Percentiles rank a stretch among this genome's conserved stretches.
These are phyloP conservation scores for Pelecanoides urinatrix DNA, from an alignment of 2,113 vertebrate species.

Conservation along the genomic window DNA sequence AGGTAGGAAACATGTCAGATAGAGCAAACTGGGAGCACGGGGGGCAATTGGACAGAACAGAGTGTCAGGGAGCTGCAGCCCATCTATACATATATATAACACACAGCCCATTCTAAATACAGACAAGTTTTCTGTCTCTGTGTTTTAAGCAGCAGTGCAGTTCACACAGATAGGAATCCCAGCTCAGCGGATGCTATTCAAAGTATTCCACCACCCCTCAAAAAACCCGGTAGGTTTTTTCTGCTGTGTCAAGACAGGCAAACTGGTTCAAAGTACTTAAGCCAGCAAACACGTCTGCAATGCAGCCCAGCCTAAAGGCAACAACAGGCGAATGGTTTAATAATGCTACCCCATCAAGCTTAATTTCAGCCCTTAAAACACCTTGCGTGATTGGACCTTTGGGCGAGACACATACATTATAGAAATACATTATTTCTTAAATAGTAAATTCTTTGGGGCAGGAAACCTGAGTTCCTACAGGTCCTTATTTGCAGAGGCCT, in stretches of 20 bases:
- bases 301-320: constrained; percentile 51
- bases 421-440: background rate
- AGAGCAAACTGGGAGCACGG: background rate
- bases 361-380: constrained; percentile 37
- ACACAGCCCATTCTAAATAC: background rate
- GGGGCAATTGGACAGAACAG: background rate
- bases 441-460: background rate
- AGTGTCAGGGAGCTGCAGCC: background rate
- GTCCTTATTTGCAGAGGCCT: background rate
- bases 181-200: background rate
- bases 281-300: constrained; percentile 20
- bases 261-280: constrained; percentile 15
- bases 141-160: background rate
- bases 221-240: background rate
- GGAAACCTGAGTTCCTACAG: background rate
- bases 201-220: background rate
- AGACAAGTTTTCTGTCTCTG: background rate
- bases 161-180: background rate
- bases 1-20: background rate
- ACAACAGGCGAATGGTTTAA: background rate
- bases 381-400: background rate
- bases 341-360: background rate
- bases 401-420: background rate
- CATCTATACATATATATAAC: rapidly evolving
- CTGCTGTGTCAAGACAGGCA: constrained; percentile 51